Base-by-base conservation (phyloP, 1,140 invertebrate species). In the Scaptodrosophila lebanonensis region DNA sequence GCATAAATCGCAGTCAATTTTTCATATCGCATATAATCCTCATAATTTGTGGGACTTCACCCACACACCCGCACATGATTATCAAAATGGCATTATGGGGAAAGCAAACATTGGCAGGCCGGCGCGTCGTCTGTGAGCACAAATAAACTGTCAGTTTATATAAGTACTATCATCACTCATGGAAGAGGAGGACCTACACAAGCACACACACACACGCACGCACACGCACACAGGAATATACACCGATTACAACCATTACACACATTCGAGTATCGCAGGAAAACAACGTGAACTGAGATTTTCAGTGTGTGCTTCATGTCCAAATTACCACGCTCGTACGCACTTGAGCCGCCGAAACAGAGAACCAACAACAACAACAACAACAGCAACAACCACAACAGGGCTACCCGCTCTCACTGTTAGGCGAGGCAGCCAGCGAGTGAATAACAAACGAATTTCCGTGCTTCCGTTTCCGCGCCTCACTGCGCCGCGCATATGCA, bases 81-180 rank as follows among this genome's bases (percentile, higher is more conserved):
- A n/a, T n/a, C n/a, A n/a, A n/a, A n/a, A n/a, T n/a, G n/a, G n/a
- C n/a, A n/a, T n/a, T n/a, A n/a, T n/a, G n/a, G n/a, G n/a, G n/a
- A n/a, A n/a, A n/a, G n/a, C n/a, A n/a, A n/a, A 25, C 25, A 27
- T 38, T 52, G 25, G 39, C 39, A 29, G 47, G 51, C 61, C 53
- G 27, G 40, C 43, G 66, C 71, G 72, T 62, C 72, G 72, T 38
- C 71, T 76, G 72, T 68, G 72, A n/a, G n/a, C n/a, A n/a, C 77
- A 76, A 76, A 76, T 76, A 76, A 77, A 76, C 72, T 77, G 72
- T 76, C 72, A 76, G 72, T 76, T 77, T 69, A 61, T 75, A 76
- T 76, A 72, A 76, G 57, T 77, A 68, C 72, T 57, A 58, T 72
- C 72, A 76, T 76, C 72, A 76, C 63, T 76, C 72, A 76, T 77